Evolutionary conservation across 2,797 vertebrate species (phyloP).

Genomic region (Urocyon cinereoargenteus): DNA sequence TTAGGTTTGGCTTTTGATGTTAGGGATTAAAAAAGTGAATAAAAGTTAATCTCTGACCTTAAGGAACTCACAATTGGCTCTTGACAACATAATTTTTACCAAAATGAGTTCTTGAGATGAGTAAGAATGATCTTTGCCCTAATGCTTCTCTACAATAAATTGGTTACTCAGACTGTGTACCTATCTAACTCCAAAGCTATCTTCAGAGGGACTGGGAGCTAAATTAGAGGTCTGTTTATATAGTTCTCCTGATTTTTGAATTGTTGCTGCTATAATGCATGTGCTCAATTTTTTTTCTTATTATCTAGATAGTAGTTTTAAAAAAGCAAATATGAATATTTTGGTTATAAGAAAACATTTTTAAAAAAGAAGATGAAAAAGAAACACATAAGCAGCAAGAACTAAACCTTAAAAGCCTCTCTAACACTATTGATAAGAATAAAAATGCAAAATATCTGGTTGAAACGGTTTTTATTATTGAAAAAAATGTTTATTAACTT

Average conservation of each 20-base stretch:
- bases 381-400: not conserved
- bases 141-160: not conserved
- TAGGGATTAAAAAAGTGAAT: conserved; percentile 40
- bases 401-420: not conserved
- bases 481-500: not conserved
- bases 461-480: not conserved
- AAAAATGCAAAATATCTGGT: not conserved
- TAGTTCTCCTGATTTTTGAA: not conserved
- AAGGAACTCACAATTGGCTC: not conserved
- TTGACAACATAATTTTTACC: conserved; percentile 29
- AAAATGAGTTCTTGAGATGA: conserved; percentile 41
- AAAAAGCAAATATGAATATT: not conserved
- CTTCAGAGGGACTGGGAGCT: not conserved
- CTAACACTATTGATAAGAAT: not conserved
- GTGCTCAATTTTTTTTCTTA: not conserved
- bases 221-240: not conserved
- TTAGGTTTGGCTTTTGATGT: conserved; percentile 3
- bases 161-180: not conserved
- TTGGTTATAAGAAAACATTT: not conserved
- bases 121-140: not conserved
- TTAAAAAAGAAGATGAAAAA: not conserved
- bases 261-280: not conserved
- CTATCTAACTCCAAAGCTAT: not conserved
- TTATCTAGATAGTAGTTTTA: not conserved
- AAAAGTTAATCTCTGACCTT: conserved; percentile 17